Base-by-base conservation (phyloP, 1,140 invertebrate species). In the Pseudomyrmex concolor region DNA sequence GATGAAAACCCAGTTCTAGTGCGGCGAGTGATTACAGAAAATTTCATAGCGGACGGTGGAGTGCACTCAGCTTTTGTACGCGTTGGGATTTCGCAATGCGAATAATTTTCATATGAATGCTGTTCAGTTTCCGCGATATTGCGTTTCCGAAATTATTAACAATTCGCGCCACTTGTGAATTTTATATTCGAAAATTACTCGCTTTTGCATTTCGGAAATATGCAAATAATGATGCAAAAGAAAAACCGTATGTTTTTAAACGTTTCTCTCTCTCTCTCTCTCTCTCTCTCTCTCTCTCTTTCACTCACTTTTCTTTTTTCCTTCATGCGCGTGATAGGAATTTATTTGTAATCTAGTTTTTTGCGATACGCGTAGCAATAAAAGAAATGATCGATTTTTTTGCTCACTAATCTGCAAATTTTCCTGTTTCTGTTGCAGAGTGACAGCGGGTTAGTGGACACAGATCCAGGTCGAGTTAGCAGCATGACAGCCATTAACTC, bases 401-500 rank as follows among this genome's bases (percentile, higher is more conserved):
- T 12, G 10, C 34, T 57, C 13, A 13, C 17, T 80, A 60, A 70
- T 45, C 63, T 80, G 64, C 76, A n/a, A n/a, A 34, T 84, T 62
- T 72, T 80, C 63, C 59, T 85, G 84, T 91, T 88, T 92, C 85
- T 92, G 87, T 94, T 94, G 73, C 93, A 95, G 94, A 94, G 93
- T 93, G 94, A 94, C 92, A 93, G 90, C 92, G 93, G 94, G 92
- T 91, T 94, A 94, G 93, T 92, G 92, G 92, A 94, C 89, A 91
- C 93, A 92, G 93, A 94, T 92, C 91, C 92, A 89, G 92, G 89
- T 92, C 92, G 92, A 92, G 92, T 93, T 93, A 93, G 91, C 92
- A 94, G 91, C 86, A 95, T 95, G 94, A 95, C 94, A 90, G 94
- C 94, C 89, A 95, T 95, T 90, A 95, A 95, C 91, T 94, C 94